phyloP scores from a whole-genome alignment of 1,140 invertebrate genomes.

The Panulirus ornatus region DNA sequence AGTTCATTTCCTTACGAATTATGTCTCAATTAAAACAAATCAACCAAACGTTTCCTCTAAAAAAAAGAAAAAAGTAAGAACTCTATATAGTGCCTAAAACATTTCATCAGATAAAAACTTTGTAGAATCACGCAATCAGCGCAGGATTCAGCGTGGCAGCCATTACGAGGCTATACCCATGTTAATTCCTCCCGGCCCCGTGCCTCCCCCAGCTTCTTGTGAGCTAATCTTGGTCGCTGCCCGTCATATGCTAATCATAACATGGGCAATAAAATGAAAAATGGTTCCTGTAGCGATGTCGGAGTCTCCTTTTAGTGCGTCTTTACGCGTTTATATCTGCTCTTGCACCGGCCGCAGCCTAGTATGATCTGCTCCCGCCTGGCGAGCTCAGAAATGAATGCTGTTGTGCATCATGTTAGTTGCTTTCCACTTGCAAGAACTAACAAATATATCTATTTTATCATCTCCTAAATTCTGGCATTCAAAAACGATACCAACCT shows the following conservation, averaged over 20 bases:
- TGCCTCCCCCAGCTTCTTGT: slow-evolving; percentile 45
- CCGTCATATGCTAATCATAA: slow-evolving; percentile 69
- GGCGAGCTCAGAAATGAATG: too few relatives aligned
- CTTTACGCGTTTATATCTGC: slow-evolving; percentile 58
- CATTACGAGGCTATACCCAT: slow-evolving; percentile 1
- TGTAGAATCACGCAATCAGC: not conserved
- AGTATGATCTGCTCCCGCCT: not conserved
- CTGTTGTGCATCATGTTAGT: too few relatives aligned
- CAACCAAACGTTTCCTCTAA: not conserved
- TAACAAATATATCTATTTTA: too few relatives aligned
- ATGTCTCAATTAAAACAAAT: not conserved
- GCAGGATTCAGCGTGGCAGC: not conserved
- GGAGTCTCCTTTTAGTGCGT: slow-evolving; percentile 54
- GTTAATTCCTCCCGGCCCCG: not conserved
- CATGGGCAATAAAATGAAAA: slow-evolving; percentile 67
- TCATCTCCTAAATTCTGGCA: too few relatives aligned
- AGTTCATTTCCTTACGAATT: slow-evolving; percentile 14
- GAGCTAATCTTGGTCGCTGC: slow-evolving; percentile 61
- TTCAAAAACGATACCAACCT: too few relatives aligned
- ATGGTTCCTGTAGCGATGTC: slow-evolving; percentile 59
- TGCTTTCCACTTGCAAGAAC: too few relatives aligned
- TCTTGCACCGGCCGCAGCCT: not conserved
- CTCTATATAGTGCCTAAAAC: not conserved
- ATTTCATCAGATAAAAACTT: not conserved
- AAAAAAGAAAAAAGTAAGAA: not conserved